phyloP scores from a whole-genome alignment of 1,140 invertebrate species.

The Drosophila pruinosa region DNA sequence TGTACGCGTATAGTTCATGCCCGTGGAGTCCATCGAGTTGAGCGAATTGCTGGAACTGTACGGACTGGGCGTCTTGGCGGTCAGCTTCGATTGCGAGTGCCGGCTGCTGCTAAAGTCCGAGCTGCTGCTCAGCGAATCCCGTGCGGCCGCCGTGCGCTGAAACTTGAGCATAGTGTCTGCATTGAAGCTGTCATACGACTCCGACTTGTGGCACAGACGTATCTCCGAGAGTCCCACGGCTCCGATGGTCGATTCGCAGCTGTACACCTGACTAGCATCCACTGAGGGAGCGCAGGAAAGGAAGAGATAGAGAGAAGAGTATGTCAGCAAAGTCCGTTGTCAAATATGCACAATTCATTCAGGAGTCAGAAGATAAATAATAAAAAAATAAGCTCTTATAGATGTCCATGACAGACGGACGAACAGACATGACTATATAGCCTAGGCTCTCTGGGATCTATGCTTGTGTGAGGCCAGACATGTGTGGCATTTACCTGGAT shows the following conservation, averaged over 20 bases:
- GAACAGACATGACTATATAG: too few relatives aligned
- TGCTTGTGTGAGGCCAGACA: too few relatives aligned
- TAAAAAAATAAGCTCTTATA: too few relatives aligned
- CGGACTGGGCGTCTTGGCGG: slow-evolving; percentile 79
- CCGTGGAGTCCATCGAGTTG: slow-evolving; percentile 81
- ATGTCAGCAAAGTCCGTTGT: not conserved
- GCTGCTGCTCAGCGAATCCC: slow-evolving; percentile 80
- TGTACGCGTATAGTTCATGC: slow-evolving; percentile 74
- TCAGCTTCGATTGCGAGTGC: slow-evolving; percentile 76
- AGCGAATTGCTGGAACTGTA: slow-evolving; percentile 82
- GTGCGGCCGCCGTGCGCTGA: slow-evolving; percentile 63
- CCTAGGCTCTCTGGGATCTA: too few relatives aligned
- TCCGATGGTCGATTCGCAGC: slow-evolving; percentile 79
- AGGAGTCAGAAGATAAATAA: too few relatives aligned
- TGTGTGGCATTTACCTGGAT: slow-evolving; percentile 89
- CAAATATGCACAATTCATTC: too few relatives aligned
- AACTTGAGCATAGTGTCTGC: slow-evolving; percentile 76
- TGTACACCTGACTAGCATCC: slow-evolving; percentile 82
- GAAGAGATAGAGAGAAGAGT: not conserved
- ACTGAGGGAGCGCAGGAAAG: slow-evolving; percentile 33
- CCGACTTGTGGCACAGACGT: slow-evolving; percentile 77
- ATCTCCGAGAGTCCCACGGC: slow-evolving; percentile 81
- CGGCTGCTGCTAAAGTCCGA: slow-evolving; percentile 81
- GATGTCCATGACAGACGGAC: too few relatives aligned
- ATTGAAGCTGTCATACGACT: slow-evolving; percentile 77